Evolutionary conservation across 2,888 invertebrate genomes (phyloP), one percentile per base, ranked within the genome.

Genomic region (Idaea dimidiata): DNA sequence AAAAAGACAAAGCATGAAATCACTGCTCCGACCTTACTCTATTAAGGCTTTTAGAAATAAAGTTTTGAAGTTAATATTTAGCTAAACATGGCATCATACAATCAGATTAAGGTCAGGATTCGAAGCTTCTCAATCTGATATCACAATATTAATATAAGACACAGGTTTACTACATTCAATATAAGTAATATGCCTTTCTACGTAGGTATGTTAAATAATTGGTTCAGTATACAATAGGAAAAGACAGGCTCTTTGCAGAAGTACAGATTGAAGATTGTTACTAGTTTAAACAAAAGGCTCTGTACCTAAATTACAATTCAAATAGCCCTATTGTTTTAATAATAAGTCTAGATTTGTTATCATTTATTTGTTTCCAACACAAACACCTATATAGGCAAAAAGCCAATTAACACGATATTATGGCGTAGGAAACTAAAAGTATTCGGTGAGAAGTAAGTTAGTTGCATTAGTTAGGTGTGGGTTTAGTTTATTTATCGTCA

Each of bases 81-180:
- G n/a, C n/a, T n/a, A n/a, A n/a, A n/a, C n/a, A n/a, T n/a, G n/a
- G n/a, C n/a, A 67, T 67, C 67, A 74, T 62, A 74, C 71, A 77
- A 77, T 79, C 75, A 80, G 82, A 80, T 80, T 56, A 71, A 65
- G 74, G 72, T 75, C 70, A 75, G 75, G 77, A 77, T 76, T 24
- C 24, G 5, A 24, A 24, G 76, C 76, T 71, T 74, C 73, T 65
- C 65, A 74, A 74, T 77, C 71, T 70, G 72, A 68, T 70, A 71
- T 68, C 66, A 72, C 72, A 72, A 79, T n/a, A 55, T 18, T 56
- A 56, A 18, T 17, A 14, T 56, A n/a, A n/a, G n/a, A 56, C 17
- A 7, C 18, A 18, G 18, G 56, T 18, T 18, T 18, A 33, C 24
- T 33, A 43, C 14, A 43, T 14, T 8, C 14, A 43, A 8, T 3